Base-by-base conservation (phyloP, 1,140 invertebrate genomes). In the Brachionus rubens region DNA sequence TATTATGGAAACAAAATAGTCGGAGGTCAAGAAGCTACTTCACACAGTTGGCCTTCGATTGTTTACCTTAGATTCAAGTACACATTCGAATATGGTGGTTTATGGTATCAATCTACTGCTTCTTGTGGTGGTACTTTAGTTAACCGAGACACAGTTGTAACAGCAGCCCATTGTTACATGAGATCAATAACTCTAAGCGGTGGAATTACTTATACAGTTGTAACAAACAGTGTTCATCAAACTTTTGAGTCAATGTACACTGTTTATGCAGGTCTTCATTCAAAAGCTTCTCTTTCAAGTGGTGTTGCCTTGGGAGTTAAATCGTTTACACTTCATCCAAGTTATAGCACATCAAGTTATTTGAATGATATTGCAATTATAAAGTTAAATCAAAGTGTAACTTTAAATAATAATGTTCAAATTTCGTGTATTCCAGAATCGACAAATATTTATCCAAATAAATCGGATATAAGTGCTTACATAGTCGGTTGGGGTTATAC, bases 101-200 rank as follows among this genome's bases (percentile, higher is more conserved):
- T 12, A 12, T 19, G 6, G 3, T 14, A 4, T 46, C 2, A 14
- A 10, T 14, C 3, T 14, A 12, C 14, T 12, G 6, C 68, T 7
- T 82, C 79, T 1, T 93, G 92, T 81, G 90, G 91, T 12, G 92
- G 90, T 52, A 90, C 88, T 4, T 88, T 93, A 52, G 88, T 92
- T 54, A 86, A 88, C 67, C 85, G 86, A 7, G 87, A 90, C 79
- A 89, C 89, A 14, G 88, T 93, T 5, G 78, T 91, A 1, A 92
- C 91, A 0, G 87, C 91, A 2, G 91, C 91, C 48, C 88, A 90
- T 79, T 93, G 92, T 81, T 75, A 43, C 16, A 9, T 21, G 7
- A 3, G 6, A 21, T 5, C 21, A 16, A 12, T 41, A 3, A 65
- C 16, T 14, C 9, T 7, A 65, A 7, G 19, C 9, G 24, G 33